Evolutionary conservation across 2,797 vertebrate species (phyloP), one percentile per base, ranked within the genome.

Genomic region (Sebastes trivittatus): DNA sequence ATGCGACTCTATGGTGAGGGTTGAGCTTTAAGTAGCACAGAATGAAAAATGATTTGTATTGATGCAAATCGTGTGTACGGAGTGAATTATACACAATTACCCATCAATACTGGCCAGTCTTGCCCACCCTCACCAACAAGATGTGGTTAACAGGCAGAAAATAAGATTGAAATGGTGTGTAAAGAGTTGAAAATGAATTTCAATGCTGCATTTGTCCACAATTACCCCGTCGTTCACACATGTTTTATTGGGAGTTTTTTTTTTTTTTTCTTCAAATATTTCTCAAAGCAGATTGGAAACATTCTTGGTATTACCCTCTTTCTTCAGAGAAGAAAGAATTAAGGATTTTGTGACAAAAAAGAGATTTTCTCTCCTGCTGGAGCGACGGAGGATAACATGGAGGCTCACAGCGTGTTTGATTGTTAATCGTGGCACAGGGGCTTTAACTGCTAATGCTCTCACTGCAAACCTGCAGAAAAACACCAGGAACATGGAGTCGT

Each of bases 111-210:
- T 97, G 97, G 97, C 97, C 97, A 98, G 96, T 96, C 96, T 93
- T 97, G 97, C 97, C 97, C 97, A 97, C 96, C 97, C 96, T 95
- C 96, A 97, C 97, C 97, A 98, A 98, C 97, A 97, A 97, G 97
- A 99, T 97, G 97, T 98, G 97, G 97, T 97, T 99, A 99, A 99
- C 97, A 98, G 96, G 97, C 98, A 99, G 97, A 99, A 99, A 99
- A 99, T 98, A 99, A 98, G 98, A 99, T 99, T 99, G 98, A 98
- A 99, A 99, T 99, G 97, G 97, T 98, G 97, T 97, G 97, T 98
- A 98, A 99, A 97, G 97, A 97, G 97, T 97, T 97, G 97, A 97
- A 98, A 98, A 99, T 98, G 97, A 98, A 99, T 99, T 98, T 99
- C 97, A 98, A 98, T 99, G 97, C 97, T 92, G 96, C 97, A 96